phyloP scores from a whole-genome alignment of 1,140 invertebrate genomes.

The Helicoverpa zea region DNA sequence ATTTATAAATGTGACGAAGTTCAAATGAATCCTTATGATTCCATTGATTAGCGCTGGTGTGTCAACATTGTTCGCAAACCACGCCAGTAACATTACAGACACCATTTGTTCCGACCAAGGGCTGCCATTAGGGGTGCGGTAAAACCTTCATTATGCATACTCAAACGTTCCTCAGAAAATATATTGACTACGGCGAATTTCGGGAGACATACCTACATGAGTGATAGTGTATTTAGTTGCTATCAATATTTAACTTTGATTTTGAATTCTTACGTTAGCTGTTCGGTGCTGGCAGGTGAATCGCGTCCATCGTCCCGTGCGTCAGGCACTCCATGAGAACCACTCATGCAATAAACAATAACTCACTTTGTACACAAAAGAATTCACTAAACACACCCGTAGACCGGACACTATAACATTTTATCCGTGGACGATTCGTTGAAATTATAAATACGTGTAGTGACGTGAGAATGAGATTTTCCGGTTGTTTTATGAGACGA shows the following conservation, averaged over 20 bases:
- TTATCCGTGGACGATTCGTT: conserved; percentile 57
- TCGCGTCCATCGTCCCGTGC: conserved; percentile 80
- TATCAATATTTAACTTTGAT: not conserved
- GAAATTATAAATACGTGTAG: conserved; percentile 42
- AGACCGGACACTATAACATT: conserved; percentile 79
- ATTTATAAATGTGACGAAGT: conserved; percentile 13
- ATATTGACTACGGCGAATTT: not conserved
- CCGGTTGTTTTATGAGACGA: conserved; percentile 63
- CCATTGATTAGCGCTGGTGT: not conserved
- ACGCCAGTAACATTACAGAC: not conserved
- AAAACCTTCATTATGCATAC: conserved; percentile 41
- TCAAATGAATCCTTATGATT: not conserved
- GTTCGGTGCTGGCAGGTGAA: conserved; percentile 81
- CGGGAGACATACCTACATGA: not conserved
- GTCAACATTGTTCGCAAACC: not conserved
- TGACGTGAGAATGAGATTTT: conserved; percentile 48
- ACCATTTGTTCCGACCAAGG: conserved; percentile 1
- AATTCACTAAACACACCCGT: conserved; percentile 58
- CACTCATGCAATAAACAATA: conserved; percentile 82
- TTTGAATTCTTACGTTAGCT: conserved; percentile 78
- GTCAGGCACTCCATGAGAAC: conserved; percentile 73
- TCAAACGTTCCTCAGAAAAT: not conserved
- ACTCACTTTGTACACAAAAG: conserved; percentile 70
- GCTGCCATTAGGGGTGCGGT: conserved; percentile 50
- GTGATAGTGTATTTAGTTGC: not conserved